Conservation (phyloP, 2,113 vertebrate genomes). For the Peromyscus maniculatus region DNA sequence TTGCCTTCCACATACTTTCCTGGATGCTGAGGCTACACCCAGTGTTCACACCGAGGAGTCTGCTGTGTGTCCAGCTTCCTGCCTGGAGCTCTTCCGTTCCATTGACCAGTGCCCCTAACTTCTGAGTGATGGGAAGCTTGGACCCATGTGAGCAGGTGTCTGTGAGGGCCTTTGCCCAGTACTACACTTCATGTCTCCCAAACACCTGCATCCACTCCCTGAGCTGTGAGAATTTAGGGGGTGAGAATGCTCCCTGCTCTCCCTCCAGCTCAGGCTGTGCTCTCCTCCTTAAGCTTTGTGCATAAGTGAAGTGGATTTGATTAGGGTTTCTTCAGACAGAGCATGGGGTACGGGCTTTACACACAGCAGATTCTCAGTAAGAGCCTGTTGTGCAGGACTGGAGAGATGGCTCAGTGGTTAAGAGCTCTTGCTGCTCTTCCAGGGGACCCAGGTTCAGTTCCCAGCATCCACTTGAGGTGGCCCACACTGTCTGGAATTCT, state of each 20-base stretch:
- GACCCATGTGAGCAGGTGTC: background rate
- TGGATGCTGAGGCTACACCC: background rate
- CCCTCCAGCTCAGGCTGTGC: background rate
- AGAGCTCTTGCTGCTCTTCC: background rate
- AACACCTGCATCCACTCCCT: background rate
- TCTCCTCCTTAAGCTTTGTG: background rate
- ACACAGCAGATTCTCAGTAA: background rate
- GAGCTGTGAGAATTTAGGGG: too few species aligned
- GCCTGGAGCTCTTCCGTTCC: background rate
- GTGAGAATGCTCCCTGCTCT: background rate
- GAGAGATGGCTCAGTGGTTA: background rate
- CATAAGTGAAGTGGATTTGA: background rate
- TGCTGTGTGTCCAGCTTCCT: accelerated
- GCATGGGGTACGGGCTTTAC: background rate
- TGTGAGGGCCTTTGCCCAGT: background rate
- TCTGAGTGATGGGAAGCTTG: background rate
- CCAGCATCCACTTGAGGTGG: background rate
- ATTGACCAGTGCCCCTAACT: background rate
- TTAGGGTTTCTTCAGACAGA: background rate
- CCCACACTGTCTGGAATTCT: background rate
- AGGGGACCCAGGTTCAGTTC: background rate
- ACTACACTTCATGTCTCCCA: background rate
- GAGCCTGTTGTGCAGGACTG: background rate
- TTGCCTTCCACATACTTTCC: too few species aligned
- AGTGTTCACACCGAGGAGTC: background rate